Evolutionary conservation across 2,888 invertebrate species (phyloP).

Genomic region (Tryphoninae sp.): DNA sequence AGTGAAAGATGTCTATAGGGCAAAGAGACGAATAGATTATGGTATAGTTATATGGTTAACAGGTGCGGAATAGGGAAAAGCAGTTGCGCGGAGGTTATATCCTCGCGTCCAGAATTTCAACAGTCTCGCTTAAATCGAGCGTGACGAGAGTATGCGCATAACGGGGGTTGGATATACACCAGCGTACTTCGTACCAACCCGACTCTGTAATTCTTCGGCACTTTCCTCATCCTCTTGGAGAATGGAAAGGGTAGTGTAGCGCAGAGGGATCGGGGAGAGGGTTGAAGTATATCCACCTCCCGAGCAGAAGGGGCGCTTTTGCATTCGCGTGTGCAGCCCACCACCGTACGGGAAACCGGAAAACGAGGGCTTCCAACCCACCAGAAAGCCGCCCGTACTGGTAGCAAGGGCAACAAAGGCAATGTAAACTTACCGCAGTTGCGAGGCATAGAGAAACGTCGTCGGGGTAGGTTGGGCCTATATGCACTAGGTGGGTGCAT

Average conservation of each 20-base stretch:
- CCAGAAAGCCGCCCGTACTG: constrained; percentile 9
- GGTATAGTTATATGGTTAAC: not conserved
- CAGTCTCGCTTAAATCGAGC: constrained; percentile 68
- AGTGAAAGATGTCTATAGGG: constrained; percentile 36
- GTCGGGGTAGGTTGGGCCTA: not conserved
- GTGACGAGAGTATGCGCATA: constrained; percentile 66
- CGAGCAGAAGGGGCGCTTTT: constrained; percentile 51
- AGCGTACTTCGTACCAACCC: constrained; percentile 51
- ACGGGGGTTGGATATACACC: constrained; percentile 25
- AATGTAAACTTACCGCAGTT: constrained; percentile 6
- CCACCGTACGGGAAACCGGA: constrained; percentile 57
- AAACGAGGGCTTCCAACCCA: constrained; percentile 65
- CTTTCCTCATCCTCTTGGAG: constrained; percentile 46
- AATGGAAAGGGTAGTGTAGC: constrained; percentile 4
- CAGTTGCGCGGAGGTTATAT: constrained; percentile 32
- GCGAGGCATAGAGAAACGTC: constrained; percentile 27
- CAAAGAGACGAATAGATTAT: constrained; percentile 13
- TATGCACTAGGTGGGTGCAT: not conserved
- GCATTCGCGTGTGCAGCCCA: constrained; percentile 67
- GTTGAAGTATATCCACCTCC: not conserved
- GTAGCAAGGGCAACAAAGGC: constrained; percentile 48
- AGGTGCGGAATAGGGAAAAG: constrained; percentile 16
- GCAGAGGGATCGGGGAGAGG: not conserved
- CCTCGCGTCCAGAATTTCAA: constrained; percentile 40
- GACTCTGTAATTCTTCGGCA: constrained; percentile 72